Percentiles rank a stretch among this genome's conserved stretches.
Evolutionary conservation across 2,113 vertebrate genomes (phyloP).

Genomic region (Eolophus roseicapilla): DNA sequence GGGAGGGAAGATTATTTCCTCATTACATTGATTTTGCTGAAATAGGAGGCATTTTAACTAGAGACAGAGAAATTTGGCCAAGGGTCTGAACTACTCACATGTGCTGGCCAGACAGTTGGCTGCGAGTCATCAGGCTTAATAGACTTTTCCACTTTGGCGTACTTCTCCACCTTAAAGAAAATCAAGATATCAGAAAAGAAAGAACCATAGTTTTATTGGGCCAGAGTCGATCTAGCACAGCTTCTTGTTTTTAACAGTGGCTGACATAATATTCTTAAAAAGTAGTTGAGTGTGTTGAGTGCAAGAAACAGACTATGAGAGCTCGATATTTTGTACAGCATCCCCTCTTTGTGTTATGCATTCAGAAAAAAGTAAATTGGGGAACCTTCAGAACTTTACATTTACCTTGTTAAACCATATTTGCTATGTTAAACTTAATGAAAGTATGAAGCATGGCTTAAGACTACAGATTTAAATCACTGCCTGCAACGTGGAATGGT

Average conservation of each 20-base stretch:
- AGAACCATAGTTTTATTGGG: neutral
- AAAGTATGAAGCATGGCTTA: neutral
- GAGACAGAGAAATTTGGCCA: conserved; percentile 6
- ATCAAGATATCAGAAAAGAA: neutral
- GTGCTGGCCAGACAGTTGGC: conserved; percentile 92
- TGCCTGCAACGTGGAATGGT: neutral
- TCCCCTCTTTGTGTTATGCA: neutral
- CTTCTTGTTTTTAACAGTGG: neutral
- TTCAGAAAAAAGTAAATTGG: neutral
- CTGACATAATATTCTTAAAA: neutral
- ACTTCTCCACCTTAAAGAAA: conserved; percentile 91
- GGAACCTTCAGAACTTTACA: neutral
- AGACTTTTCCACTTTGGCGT: conserved; percentile 93
- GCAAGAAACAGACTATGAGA: neutral
- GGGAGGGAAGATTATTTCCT: neutral
- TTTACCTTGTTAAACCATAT: neutral
- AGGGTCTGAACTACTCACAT: conserved; percentile 77
- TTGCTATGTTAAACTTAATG: neutral
- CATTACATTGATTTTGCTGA: neutral
- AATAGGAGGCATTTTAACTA: neutral
- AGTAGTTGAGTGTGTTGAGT: neutral
- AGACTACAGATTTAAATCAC: neutral
- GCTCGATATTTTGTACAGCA: neutral
- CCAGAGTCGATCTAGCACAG: neutral
- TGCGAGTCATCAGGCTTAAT: conserved; percentile 91